These are phyloP conservation scores for Pituophis catenifer DNA, from an alignment of 2,113 vertebrate genomes.

Conservation along the genomic window DNA sequence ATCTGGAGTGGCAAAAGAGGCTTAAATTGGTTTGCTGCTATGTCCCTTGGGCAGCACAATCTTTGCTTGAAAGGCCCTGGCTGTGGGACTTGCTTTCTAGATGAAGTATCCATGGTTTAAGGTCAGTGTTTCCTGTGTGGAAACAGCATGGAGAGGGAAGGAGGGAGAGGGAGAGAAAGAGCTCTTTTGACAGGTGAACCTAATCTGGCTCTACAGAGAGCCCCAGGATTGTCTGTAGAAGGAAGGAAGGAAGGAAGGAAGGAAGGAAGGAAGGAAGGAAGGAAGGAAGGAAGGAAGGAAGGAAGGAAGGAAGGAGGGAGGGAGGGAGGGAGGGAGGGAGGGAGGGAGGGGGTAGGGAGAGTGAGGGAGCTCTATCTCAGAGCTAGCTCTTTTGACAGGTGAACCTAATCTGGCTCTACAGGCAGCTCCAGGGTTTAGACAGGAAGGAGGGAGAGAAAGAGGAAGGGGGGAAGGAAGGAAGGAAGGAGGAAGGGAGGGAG, in stretches of 20 bases:
- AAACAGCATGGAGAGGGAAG: neutral
- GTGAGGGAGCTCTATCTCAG: too few relatives aligned
- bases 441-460: too few relatives aligned
- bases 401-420: too few relatives aligned
- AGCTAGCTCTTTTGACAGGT: too few relatives aligned
- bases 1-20: neutral
- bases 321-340: too few relatives aligned
- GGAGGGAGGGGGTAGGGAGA: too few relatives aligned
- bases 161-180: neutral
- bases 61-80: neutral
- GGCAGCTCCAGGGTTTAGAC: too few relatives aligned
- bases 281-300: too few relatives aligned
- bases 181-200: neutral
- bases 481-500: too few relatives aligned
- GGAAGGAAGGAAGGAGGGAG: too few relatives aligned
- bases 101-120: neutral
- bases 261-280: too few relatives aligned
- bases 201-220: neutral
- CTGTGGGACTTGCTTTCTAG: neutral
- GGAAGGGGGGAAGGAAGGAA: neutral
- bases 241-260: neutral
- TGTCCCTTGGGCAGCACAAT: neutral
- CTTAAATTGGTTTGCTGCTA: neutral
- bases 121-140: neutral
- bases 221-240: neutral